Conservation (phyloP, 2,888 invertebrate species). For the Dolichopus griseipennis region DNA sequence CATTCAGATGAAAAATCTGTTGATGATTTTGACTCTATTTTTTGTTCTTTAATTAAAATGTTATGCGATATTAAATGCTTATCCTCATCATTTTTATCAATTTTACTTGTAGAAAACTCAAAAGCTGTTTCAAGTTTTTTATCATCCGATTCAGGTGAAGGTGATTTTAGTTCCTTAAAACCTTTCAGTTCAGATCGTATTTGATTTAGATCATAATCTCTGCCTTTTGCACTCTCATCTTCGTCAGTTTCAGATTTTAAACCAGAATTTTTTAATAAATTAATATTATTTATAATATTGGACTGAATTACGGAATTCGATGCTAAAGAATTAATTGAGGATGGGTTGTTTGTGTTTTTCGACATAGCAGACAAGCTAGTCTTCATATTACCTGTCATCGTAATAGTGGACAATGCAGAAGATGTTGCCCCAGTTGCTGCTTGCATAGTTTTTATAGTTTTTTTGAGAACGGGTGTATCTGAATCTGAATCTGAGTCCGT, state of each 20-base stretch:
- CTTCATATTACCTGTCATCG: slow-evolving; percentile 27
- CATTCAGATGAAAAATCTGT: slow-evolving; percentile 40
- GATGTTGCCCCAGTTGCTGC: background rate
- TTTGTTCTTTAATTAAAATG: background rate
- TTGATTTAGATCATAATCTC: slow-evolving; percentile 76
- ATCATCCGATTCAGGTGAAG: slow-evolving; percentile 45
- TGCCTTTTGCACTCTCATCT: slow-evolving; percentile 46
- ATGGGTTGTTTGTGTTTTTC: background rate
- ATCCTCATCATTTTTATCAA: slow-evolving; percentile 21
- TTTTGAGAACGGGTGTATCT: slow-evolving; percentile 44
- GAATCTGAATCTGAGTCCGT: slow-evolving; percentile 52
- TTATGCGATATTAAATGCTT: slow-evolving; percentile 24
- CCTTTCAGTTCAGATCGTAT: slow-evolving; percentile 78
- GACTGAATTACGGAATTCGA: background rate
- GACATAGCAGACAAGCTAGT: background rate
- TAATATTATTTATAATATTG: slow-evolving; percentile 11
- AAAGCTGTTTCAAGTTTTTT: slow-evolving; percentile 17
- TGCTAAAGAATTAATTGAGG: background rate
- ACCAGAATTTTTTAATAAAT: slow-evolving; percentile 19
- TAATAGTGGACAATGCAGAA: slow-evolving; percentile 21
- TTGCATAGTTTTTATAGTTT: slow-evolving; percentile 29
- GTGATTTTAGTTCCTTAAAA: slow-evolving; percentile 53
- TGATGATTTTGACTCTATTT: slow-evolving; percentile 36
- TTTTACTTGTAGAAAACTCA: slow-evolving; percentile 17
- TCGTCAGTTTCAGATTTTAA: slow-evolving; percentile 45